These are phyloP conservation scores for Ia io DNA, from an alignment of 2,113 vertebrate genomes.

Conservation along the genomic window DNA sequence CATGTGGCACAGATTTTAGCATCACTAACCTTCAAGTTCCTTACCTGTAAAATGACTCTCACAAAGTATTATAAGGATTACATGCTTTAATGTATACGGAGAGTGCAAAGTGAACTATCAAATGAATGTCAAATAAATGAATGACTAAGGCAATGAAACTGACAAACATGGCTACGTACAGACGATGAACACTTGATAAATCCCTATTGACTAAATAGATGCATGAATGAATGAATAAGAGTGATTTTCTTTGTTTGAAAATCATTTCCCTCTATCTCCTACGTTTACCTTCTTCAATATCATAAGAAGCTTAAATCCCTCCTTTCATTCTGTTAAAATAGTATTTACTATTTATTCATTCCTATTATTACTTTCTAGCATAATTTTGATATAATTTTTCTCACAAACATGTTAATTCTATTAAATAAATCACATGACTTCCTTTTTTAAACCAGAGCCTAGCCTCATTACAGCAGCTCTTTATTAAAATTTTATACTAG, in stretches of 20 bases:
- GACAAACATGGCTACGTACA: not conserved
- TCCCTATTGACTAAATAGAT: not conserved
- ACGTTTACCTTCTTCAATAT: not conserved
- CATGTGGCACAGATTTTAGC: not conserved
- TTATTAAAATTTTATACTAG: not conserved
- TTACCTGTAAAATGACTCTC: not conserved
- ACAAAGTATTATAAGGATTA: not conserved
- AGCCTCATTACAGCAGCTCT: not conserved
- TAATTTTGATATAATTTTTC: not conserved
- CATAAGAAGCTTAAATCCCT: not conserved
- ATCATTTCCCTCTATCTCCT: not conserved
- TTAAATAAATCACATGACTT: not conserved
- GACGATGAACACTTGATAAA: not conserved
- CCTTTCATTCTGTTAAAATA: not conserved
- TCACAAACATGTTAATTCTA: not conserved
- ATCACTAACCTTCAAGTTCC: not conserved
- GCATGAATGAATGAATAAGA: not conserved
- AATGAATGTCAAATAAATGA: not conserved
- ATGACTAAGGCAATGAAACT: not conserved
- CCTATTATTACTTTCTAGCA: not conserved
- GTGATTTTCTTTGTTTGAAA: not conserved
- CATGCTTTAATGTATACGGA: not conserved
- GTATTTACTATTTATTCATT: not conserved
- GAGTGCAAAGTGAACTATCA: not conserved
- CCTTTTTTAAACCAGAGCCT: not conserved